Conservation (phyloP, 2,797 vertebrate species). For the Psittacula derbiana region DNA sequence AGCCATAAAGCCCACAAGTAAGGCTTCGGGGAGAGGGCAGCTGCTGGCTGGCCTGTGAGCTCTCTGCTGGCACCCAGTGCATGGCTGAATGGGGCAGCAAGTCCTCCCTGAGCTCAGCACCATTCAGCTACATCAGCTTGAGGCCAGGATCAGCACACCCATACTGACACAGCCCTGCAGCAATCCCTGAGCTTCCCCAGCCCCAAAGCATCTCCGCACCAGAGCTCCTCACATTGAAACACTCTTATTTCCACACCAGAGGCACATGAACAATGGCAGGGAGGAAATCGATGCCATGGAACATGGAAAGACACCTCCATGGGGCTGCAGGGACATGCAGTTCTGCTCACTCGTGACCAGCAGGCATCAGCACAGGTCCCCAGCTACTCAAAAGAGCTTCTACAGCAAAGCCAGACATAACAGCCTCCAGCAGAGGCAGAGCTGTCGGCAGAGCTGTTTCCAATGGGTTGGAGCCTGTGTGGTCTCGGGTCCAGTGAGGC, state of each 20-base stretch:
- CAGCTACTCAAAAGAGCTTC: background rate
- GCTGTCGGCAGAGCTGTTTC: conserved; percentile 36
- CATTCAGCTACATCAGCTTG: background rate
- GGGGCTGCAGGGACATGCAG: background rate
- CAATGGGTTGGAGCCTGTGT: conserved; percentile 48
- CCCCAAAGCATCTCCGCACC: fast-evolving
- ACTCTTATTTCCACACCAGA: fast-evolving
- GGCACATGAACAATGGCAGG: fast-evolving
- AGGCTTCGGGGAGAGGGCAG: background rate
- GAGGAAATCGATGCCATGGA: fast-evolving
- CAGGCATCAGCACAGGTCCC: background rate
- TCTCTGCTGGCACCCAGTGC: background rate
- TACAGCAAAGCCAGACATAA: conserved; percentile 2
- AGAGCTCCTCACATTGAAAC: fast-evolving
- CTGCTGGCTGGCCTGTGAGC: background rate
- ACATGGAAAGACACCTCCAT: background rate
- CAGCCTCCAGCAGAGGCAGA: conserved; percentile 36
- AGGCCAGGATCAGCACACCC: background rate
- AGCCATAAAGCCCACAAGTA: background rate
- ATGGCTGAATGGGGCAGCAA: fast-evolving
- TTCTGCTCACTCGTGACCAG: background rate
- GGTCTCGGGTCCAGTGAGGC: conserved; percentile 13
- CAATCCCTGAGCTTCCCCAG: background rate
- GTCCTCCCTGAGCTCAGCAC: background rate
- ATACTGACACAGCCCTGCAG: background rate